Conservation (phyloP, 1,140 invertebrate species). For the Drosophila tropicalis region DNA sequence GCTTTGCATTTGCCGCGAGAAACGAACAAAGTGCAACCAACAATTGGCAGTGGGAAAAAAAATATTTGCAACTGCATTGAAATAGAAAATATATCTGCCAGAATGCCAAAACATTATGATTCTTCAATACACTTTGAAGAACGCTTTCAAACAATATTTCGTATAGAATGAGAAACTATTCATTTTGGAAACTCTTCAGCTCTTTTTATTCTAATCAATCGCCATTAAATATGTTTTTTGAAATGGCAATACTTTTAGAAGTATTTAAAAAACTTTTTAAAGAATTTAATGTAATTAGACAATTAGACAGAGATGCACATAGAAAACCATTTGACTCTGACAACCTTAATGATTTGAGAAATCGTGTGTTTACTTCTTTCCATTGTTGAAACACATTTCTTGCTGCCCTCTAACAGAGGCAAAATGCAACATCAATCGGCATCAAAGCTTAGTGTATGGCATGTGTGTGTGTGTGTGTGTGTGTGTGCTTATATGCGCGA, state of each 20-base stretch:
- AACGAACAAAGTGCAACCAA: slow-evolving; percentile 48
- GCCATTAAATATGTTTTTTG: no score
- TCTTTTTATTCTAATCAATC: no score
- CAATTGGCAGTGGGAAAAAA: slow-evolving; percentile 35
- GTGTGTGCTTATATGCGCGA: background rate
- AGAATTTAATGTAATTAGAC: no score
- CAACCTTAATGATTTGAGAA: background rate
- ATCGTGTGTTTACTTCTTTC: background rate
- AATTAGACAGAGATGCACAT: background rate
- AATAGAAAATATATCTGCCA: background rate
- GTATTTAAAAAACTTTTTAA: no score
- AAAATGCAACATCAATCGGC: slow-evolving; percentile 19
- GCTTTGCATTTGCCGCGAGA: slow-evolving; percentile 45
- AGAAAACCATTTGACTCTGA: background rate
- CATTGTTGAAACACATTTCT: background rate
- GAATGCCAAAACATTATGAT: background rate
- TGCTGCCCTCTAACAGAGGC: background rate
- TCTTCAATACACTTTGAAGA: slow-evolving; percentile 9
- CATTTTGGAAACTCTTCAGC: no score
- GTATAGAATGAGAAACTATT: no score
- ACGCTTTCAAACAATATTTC: background rate
- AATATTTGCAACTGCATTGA: slow-evolving; percentile 10
- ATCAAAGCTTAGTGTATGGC: slow-evolving; percentile 27
- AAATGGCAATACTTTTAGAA: no score
- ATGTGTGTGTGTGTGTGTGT: slow-evolving; percentile 3